A percentile compares a stretch with the other conserved stretches of the same genome.
These are phyloP conservation scores for Dryocosmus kuriphilus DNA, from an alignment of 2,888 invertebrate genomes.

Conservation along the genomic window DNA sequence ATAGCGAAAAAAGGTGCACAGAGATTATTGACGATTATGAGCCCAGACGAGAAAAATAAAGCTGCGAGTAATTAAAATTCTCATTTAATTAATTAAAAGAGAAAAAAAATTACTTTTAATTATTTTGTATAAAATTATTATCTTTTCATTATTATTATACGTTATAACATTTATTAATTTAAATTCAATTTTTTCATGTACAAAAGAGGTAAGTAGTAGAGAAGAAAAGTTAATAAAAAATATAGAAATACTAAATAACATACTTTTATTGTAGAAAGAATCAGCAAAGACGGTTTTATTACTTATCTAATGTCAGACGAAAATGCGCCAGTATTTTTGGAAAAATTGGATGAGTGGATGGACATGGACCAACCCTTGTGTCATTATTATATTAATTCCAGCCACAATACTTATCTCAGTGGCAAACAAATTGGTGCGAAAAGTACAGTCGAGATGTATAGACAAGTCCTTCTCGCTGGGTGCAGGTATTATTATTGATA, in stretches of 20 bases:
- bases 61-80: slow-evolving; percentile 75
- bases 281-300: slow-evolving; percentile 83
- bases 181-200: too few relatives aligned
- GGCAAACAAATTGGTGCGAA: slow-evolving; percentile 85
- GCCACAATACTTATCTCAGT: slow-evolving; percentile 82
- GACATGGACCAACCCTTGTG: slow-evolving; percentile 86
- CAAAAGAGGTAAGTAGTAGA: too few relatives aligned
- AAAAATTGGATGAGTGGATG: slow-evolving; percentile 82
- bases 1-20: slow-evolving; percentile 80
- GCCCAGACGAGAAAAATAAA: slow-evolving; percentile 77
- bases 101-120: background rate
- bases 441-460: slow-evolving; percentile 85
- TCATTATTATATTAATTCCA: slow-evolving; percentile 86
- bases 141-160: too few relatives aligned
- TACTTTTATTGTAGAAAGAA: slow-evolving; percentile 67
- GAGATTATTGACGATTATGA: slow-evolving; percentile 83
- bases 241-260: background rate
- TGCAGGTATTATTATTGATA: slow-evolving; percentile 68
- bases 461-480: slow-evolving; percentile 74
- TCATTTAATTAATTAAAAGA: background rate
- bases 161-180: too few relatives aligned
- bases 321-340: slow-evolving; percentile 85
- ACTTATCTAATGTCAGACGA: slow-evolving; percentile 86
- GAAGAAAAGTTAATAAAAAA: background rate
- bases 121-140: too few relatives aligned